Conservation (phyloP, 2,888 invertebrate species). For the Apotomis capreana region DNA sequence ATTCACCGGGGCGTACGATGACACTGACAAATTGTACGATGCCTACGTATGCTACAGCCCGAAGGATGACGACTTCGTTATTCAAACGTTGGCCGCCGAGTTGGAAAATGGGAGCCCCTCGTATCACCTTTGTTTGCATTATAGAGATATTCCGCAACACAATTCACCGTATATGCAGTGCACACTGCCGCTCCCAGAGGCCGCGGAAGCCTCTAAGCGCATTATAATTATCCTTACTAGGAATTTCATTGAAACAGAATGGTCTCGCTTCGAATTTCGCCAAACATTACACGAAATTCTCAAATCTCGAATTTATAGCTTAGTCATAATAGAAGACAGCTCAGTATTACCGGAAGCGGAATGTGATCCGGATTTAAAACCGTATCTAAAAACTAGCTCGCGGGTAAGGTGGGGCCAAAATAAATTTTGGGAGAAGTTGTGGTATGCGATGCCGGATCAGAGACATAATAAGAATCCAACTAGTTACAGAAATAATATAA, state of each 20-base stretch:
- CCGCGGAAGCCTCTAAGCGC: conserved; percentile 93
- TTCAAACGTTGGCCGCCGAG: conserved; percentile 92
- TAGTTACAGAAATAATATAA: conserved; percentile 90
- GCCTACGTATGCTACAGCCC: conserved; percentile 97
- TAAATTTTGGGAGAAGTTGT: conserved; percentile 96
- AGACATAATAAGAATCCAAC: conserved; percentile 74
- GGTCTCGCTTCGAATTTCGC: conserved; percentile 95
- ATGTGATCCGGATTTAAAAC: conserved; percentile 92
- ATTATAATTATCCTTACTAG: conserved; percentile 94
- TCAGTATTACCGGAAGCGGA: conserved; percentile 91
- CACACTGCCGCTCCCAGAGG: conserved; percentile 90
- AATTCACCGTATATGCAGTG: conserved; percentile 87
- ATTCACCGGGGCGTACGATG: conserved; percentile 88
- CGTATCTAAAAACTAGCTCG: conserved; percentile 93
- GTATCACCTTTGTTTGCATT: conserved; percentile 94
- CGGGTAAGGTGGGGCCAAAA: conserved; percentile 94
- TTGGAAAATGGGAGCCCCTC: conserved; percentile 91
- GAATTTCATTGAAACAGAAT: conserved; percentile 95
- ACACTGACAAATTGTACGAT: conserved; percentile 94
- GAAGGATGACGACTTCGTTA: conserved; percentile 95
- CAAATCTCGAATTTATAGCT: conserved; percentile 90
- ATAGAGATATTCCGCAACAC: conserved; percentile 90
- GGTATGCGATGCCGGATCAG: conserved; percentile 93
- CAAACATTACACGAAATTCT: conserved; percentile 94
- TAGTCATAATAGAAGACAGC: conserved; percentile 94